Conservation (phyloP, 2,113 vertebrate species). For the Phrynosoma blainvillii region DNA sequence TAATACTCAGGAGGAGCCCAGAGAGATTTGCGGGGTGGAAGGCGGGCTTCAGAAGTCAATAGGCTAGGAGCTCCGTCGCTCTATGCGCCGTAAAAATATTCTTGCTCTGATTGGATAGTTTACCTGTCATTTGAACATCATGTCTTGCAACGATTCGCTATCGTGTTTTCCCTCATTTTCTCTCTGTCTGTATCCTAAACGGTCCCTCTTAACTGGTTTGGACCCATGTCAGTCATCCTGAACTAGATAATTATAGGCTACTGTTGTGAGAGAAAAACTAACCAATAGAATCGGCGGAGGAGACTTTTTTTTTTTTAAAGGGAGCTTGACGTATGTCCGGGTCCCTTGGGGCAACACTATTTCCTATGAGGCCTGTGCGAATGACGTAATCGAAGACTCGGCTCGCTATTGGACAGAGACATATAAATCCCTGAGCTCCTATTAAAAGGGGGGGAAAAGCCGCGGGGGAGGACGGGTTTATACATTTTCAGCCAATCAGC, state of each 20-base stretch:
- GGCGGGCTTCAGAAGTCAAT: background rate
- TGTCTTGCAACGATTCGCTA: background rate
- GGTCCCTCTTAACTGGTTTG: background rate
- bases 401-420: background rate
- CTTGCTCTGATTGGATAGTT: background rate
- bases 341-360: background rate
- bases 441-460: background rate
- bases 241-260: background rate
- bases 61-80: background rate
- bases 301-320: too few relatives aligned
- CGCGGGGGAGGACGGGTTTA: accelerated
- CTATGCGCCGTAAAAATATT: accelerated
- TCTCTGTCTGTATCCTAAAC: background rate
- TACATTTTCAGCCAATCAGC: background rate
- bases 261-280: too few relatives aligned
- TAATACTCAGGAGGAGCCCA: background rate
- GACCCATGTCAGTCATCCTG: background rate
- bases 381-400: background rate
- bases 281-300: background rate
- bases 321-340: background rate
- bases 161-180: background rate
- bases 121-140: background rate
- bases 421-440: too few relatives aligned
- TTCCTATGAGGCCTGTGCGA: background rate
- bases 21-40: background rate